Percentiles rank a stretch among this genome's conserved stretches.
These are phyloP conservation scores for Darevskia mixta DNA, from an alignment of 2,797 vertebrate genomes.

Conservation along the genomic window DNA sequence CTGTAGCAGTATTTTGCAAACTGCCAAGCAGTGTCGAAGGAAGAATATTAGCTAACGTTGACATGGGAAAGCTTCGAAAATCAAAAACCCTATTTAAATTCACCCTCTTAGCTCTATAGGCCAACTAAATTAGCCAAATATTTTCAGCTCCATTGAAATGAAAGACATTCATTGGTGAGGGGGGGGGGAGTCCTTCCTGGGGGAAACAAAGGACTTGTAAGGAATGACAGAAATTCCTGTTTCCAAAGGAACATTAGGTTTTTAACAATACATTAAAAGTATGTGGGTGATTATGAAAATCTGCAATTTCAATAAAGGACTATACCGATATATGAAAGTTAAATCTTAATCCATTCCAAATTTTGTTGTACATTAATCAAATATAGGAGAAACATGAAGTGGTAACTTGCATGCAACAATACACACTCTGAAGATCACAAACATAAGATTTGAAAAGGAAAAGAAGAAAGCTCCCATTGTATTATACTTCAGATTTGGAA, in stretches of 20 bases:
- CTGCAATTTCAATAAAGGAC: conserved; percentile 21
- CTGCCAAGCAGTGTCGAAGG: fast-evolving
- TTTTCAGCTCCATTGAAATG: conserved; percentile 45
- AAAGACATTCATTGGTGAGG: not conserved
- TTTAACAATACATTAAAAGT: conserved; percentile 29
- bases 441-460: not conserved
- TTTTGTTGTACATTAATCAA: conserved; percentile 53
- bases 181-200: conserved; percentile 1
- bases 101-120: conserved; percentile 5
- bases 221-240: not conserved
- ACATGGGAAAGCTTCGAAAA: conserved; percentile 22
- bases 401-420: conserved; percentile 28
- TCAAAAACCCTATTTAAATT: conserved; percentile 27
- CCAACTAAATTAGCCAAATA: not conserved
- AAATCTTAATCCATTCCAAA: conserved; percentile 37
- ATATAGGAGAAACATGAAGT: conserved; percentile 11
- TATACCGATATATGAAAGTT: conserved; percentile 25
- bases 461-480: conserved; percentile 19
- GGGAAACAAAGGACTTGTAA: not conserved
- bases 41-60: conserved; percentile 36
- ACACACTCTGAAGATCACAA: not conserved
- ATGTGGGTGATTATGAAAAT: not conserved
- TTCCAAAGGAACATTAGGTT: conserved; percentile 10
- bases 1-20: conserved; percentile 38
- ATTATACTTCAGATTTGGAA: conserved; percentile 3